These are phyloP conservation scores for Tolmerus cingulatus DNA, from an alignment of 2,888 invertebrate species.

Conservation along the genomic window DNA sequence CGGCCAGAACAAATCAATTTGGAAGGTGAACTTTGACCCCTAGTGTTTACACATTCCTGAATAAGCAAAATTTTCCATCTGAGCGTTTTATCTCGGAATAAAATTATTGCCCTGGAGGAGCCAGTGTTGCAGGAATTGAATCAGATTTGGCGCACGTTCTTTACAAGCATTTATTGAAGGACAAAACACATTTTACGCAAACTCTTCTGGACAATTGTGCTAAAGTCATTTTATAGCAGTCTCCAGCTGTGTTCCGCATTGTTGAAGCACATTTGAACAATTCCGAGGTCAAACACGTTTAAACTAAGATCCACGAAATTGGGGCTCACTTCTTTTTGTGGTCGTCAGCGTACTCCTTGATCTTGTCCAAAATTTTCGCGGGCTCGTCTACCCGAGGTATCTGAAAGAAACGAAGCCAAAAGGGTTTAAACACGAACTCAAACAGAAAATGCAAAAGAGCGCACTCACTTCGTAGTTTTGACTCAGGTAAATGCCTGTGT, in stretches of 20 bases:
- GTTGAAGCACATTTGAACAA: not conserved
- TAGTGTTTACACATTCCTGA: too few species aligned
- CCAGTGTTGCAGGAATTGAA: not conserved
- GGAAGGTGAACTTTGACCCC: too few species aligned
- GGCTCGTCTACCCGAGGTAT: slow-evolving; percentile 88
- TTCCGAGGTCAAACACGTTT: not conserved
- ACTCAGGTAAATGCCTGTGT: slow-evolving; percentile 74
- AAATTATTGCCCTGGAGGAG: too few species aligned
- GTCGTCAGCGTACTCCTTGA: slow-evolving; percentile 73
- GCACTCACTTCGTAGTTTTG: slow-evolving; percentile 76
- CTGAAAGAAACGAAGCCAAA: slow-evolving; percentile 62
- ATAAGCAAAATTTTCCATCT: too few species aligned
- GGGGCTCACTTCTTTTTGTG: slow-evolving; percentile 66
- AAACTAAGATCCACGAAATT: not conserved
- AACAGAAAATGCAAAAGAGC: not conserved
- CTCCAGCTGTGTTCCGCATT: not conserved
- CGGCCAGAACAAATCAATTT: too few species aligned
- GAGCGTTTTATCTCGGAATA: not conserved
- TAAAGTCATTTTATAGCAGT: not conserved
- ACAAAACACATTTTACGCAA: not conserved
- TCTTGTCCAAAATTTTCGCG: slow-evolving; percentile 72
- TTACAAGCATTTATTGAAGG: not conserved
- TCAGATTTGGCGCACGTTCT: not conserved
- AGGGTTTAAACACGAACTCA: not conserved
- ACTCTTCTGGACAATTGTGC: not conserved